Evolutionary conservation across 2,113 vertebrate genomes (phyloP).

Genomic region (Corythornis vintsioides): DNA sequence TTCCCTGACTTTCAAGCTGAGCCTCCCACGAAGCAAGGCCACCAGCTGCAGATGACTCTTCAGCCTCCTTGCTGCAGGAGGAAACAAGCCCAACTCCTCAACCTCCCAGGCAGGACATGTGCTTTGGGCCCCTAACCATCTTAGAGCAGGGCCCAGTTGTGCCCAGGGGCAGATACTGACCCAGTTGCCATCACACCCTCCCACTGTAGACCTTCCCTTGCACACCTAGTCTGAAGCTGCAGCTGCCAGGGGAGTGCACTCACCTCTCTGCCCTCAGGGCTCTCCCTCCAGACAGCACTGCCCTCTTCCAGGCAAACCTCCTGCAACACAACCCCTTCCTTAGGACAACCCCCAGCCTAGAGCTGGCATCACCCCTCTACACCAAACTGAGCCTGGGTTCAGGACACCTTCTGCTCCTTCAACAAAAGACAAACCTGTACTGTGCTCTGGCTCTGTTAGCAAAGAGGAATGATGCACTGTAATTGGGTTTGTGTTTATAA

Average conservation of each 20-base stretch:
- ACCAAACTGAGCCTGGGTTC: neutral
- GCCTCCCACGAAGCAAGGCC: neutral
- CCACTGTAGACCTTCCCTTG: too few species aligned
- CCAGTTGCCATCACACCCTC: neutral
- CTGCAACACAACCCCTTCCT: neutral
- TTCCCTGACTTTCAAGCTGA: neutral
- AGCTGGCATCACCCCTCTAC: neutral
- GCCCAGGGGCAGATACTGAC: neutral
- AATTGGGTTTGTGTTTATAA: neutral
- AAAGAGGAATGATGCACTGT: neutral
- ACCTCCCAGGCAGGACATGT: accelerated
- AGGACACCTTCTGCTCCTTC: neutral
- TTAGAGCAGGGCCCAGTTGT: neutral
- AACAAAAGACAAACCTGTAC: neutral
- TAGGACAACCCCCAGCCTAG: neutral
- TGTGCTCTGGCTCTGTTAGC: neutral
- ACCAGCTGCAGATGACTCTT: neutral
- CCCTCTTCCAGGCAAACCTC: neutral
- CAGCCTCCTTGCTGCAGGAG: neutral
- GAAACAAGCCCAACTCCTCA: neutral
- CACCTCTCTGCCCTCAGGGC: neutral
- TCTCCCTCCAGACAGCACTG: neutral
- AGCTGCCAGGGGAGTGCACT: accelerated
- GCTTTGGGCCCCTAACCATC: too few species aligned
- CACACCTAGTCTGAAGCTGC: neutral